Evolutionary conservation across 2,888 invertebrate species (phyloP), one percentile per base, ranked within the genome.

Genomic region (Anthophora plumipes): DNA sequence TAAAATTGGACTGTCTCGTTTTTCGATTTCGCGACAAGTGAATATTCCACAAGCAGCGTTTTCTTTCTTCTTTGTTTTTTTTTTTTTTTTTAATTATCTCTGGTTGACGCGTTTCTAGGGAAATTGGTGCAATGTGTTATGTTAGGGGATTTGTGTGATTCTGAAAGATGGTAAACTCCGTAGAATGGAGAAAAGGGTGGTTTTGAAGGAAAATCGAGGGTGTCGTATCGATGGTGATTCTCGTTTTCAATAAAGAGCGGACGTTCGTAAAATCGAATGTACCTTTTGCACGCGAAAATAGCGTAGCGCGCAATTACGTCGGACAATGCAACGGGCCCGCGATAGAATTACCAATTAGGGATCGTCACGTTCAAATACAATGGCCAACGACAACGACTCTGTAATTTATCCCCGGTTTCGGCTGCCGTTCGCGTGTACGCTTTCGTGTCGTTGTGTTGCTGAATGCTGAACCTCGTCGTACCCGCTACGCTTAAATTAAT

Each of bases 351-450:
- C 81, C 90, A 91, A 92, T 92, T 92, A 91, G 91, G 91, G 90
- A 90, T 91, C 89, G 89, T 88, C 90, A 87, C 89, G 88, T 89
- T 89, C 91, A 90, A 90, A 91, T 89, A 90, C 91, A 90, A 90
- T 88, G 88, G 86, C 87, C 85, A 83, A 85, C 76, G 86, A 89
- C 85, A 83, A 87, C 81, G 88, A 90, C 90, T 88, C 89, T 85
- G 89, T 90, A 91, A 91, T 91, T 91, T 91, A 91, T 91, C 89
- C 88, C 85, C 77, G 69, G 81, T 84, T 87, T 82, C 79, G 85
- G 69, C 74, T 25, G 74, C 72, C 69, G 61, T 74, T 61, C 61
- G 39, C 48, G 48, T 43, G 41, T 67, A 37, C 14, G 50, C 7
- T 63, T 69, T 37, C 54, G 52, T 41, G 55, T 64, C 64, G 66